Percentiles rank a stretch among this genome's conserved stretches.
Conservation (phyloP, 1,140 invertebrate genomes). For the Scaptomyza graminum region DNA sequence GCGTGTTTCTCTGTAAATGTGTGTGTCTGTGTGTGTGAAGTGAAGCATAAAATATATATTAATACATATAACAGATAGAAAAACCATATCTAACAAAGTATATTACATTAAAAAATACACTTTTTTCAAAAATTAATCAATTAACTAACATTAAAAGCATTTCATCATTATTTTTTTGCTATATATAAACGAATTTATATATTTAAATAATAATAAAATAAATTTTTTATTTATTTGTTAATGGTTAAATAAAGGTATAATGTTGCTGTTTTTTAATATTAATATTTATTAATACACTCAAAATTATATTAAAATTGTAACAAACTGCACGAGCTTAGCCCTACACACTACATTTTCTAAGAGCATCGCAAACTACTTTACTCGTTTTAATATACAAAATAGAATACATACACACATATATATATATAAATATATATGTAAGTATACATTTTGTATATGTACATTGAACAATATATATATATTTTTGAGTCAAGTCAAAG, state of each 20-base stretch:
- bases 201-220: too few relatives aligned
- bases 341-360: not conserved
- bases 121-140: not conserved
- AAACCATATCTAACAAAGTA: not conserved
- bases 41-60: slow-evolving; percentile 78
- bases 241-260: too few relatives aligned
- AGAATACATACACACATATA: not conserved
- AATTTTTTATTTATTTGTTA: too few relatives aligned
- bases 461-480: slow-evolving; percentile 3
- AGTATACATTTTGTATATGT: slow-evolving; percentile 39
- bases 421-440: slow-evolving; percentile 16
- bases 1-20: not conserved
- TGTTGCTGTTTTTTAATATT: not conserved
- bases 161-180: not conserved
- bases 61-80: slow-evolving; percentile 42
- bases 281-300: not conserved
- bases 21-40: slow-evolving; percentile 40
- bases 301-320: not conserved
- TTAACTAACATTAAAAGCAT: not conserved
- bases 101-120: slow-evolving; percentile 14
- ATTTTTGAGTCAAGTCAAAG: slow-evolving; percentile 74
- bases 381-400: slow-evolving; percentile 15
- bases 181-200: too few relatives aligned
- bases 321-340: not conserved
- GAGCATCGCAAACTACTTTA: slow-evolving; percentile 27